Evolutionary conservation across 2,797 vertebrate genomes (phyloP), one percentile per base, ranked within the genome.

Genomic region (Aphelocoma californica): DNA sequence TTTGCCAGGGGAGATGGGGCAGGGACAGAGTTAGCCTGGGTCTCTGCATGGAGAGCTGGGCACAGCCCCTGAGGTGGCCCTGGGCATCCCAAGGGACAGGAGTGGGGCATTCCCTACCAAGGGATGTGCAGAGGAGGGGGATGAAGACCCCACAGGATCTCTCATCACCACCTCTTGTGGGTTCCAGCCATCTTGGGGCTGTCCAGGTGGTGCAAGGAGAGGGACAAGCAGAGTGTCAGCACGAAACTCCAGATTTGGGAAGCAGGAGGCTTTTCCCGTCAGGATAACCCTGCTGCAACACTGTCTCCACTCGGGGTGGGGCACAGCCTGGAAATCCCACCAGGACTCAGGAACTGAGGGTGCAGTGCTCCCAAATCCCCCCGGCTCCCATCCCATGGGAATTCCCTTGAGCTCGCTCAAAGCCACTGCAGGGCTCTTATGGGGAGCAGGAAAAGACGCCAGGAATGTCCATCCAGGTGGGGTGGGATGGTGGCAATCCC

Each of bases 271-370:
- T 83, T 64, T 67, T 38, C 44, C 47, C 10, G 14, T 57, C 40
- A 8, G 34, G 57, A 44, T 14, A 48, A 56, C 25, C 14, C 31
- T 23, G 69, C n/a, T 42, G 21, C 18, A 28, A 18, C 5, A 2
- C 29, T 3, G 1, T 36, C 21, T 16, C n/a, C 28, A 1, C 0
- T 4, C 20, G 2, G 64, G 28, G 13, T 6, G 15, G 4, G 4
- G 29, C 10, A 34, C 19, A 61, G 28, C 36, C 28, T 32, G 34
- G 34, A 56, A 85, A 42, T 28, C 44, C 53, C 64, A 47, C 12
- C 15, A 19, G 15, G 31, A 3, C 57, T 23, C 38, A 8, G 24
- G 34, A 26, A 16, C 19, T 2, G 36, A 45, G 28, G 20, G 8
- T 17, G 32, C 31, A 7, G 9, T 9, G 20, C 32, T 45, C 60